phyloP scores from a whole-genome alignment of 2,797 vertebrate species.

The Pangasius krempfi region DNA sequence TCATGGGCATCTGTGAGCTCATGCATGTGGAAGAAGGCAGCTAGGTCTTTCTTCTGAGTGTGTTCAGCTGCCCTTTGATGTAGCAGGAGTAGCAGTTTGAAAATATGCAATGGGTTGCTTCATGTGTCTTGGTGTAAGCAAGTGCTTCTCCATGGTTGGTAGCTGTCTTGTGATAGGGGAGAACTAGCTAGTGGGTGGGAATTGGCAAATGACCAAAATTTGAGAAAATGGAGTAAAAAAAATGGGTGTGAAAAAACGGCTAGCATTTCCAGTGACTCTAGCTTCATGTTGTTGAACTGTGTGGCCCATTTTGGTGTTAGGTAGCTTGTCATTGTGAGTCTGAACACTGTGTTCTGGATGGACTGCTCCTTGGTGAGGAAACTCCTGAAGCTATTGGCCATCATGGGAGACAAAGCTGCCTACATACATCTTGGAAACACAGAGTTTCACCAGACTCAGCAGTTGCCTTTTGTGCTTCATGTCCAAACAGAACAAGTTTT shows the following conservation, averaged over 20 bases:
- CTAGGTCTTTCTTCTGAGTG: too few relatives aligned
- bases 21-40: too few relatives aligned
- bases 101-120: not conserved
- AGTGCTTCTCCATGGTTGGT: not conserved
- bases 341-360: not conserved
- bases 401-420: not conserved
- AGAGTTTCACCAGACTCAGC: not conserved
- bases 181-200: not conserved
- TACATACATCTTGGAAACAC: not conserved
- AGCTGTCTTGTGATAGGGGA: not conserved
- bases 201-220: not conserved
- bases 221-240: not conserved
- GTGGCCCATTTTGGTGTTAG: not conserved
- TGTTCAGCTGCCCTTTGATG: too few relatives aligned
- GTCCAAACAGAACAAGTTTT: not conserved
- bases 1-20: too few relatives aligned
- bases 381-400: not conserved
- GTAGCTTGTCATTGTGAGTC: not conserved
- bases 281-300: not conserved
- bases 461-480: not conserved
- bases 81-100: not conserved
- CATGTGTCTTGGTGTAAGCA: not conserved
- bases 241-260: not conserved
- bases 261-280: not conserved
- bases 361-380: not conserved